Conservation (phyloP, 2,888 invertebrate genomes). For the Ischnura elegans region DNA sequence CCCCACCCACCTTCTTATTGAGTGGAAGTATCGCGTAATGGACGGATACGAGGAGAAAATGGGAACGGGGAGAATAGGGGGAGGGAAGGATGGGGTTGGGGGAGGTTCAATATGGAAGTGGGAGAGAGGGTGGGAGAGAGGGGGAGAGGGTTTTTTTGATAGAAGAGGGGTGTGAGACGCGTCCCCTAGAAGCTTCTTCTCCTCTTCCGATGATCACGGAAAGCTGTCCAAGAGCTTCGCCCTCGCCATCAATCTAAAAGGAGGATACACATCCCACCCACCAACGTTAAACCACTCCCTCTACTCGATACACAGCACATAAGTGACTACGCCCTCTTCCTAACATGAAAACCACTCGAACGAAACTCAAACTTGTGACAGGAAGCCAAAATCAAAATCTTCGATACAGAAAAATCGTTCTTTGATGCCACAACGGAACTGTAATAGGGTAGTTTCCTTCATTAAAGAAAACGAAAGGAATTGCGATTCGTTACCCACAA, state of each 20-base stretch:
- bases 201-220: not conserved
- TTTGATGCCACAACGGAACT: too few relatives aligned
- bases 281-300: not conserved
- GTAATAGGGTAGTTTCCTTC: too few relatives aligned
- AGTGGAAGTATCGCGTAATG: constrained; percentile 13
- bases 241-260: not conserved
- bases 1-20: not conserved
- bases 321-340: not conserved
- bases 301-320: not conserved
- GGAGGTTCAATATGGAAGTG: too few relatives aligned
- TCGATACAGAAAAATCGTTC: too few relatives aligned
- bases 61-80: not conserved
- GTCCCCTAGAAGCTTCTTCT: not conserved
- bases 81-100: not conserved
- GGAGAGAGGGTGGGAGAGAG: not conserved
- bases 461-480: too few relatives aligned
- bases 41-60: not conserved
- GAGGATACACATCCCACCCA: not conserved
- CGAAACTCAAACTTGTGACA: too few relatives aligned
- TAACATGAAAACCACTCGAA: too few relatives aligned
- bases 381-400: too few relatives aligned
- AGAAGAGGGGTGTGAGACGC: not conserved
- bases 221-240: not conserved
- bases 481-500: too few relatives aligned
- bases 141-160: not conserved